Conservation (phyloP, 2,888 invertebrate species). For the Orchesella flavescens region DNA sequence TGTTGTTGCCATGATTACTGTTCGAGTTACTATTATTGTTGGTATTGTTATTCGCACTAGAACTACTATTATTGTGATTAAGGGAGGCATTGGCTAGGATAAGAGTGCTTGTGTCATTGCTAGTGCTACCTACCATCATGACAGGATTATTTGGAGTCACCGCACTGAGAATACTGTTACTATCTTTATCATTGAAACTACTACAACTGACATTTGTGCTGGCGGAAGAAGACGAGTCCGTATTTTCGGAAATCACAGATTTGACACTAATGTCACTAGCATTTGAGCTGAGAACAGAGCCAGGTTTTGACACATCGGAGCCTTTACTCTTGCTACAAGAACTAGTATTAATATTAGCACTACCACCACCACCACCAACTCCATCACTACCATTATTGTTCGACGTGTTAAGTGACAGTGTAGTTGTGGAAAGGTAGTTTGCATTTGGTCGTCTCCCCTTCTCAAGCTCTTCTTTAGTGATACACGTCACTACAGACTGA, state of each 20-base stretch:
- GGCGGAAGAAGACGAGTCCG: conserved; percentile 44
- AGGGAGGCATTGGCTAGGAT: neutral
- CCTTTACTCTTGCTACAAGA: neutral
- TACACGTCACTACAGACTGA: neutral
- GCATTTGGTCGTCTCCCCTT: neutral
- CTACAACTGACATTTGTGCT: conserved; percentile 38
- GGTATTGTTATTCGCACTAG: neutral
- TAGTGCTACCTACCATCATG: no score
- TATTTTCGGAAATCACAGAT: conserved; percentile 56
- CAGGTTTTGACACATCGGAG: conserved; percentile 4
- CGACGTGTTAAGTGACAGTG: no score
- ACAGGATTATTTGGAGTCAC: neutral
- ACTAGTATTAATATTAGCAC: no score
- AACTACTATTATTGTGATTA: neutral
- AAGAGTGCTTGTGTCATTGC: no score
- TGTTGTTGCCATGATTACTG: neutral
- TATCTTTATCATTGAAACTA: conserved; percentile 26
- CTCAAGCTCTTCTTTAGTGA: conserved; percentile 14
- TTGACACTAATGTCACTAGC: conserved; percentile 39
- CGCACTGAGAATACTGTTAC: conserved; percentile 9
- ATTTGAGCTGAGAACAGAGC: conserved; percentile 11
- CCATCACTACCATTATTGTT: no score
- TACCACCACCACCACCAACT: no score
- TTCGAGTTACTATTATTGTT: neutral
- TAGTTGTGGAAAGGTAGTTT: neutral